These are phyloP conservation scores for Drosophila percnosoma DNA, from an alignment of 2,888 invertebrate genomes.

Conservation along the genomic window DNA sequence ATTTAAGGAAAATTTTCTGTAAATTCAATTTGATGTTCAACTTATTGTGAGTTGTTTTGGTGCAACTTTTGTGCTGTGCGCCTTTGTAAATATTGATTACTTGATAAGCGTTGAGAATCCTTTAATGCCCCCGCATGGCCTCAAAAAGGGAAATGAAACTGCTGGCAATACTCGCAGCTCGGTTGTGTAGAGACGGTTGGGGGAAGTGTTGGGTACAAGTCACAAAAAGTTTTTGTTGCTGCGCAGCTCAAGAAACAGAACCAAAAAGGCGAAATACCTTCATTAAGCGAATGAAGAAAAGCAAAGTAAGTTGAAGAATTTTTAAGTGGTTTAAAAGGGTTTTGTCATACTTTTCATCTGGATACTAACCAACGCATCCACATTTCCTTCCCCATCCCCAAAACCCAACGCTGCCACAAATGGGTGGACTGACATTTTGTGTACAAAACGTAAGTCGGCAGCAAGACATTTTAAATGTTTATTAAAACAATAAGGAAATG, in stretches of 20 bases:
- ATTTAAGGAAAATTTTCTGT: constrained; percentile 63
- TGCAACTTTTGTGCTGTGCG: constrained; percentile 50
- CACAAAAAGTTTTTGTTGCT: constrained; percentile 57
- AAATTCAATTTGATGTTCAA: constrained; percentile 70
- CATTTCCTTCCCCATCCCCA: not conserved
- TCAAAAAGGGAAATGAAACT: constrained; percentile 59
- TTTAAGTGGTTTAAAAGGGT: constrained; percentile 81
- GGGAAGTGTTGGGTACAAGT: constrained; percentile 25
- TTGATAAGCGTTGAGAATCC: constrained; percentile 71
- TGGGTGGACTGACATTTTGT: constrained; percentile 66
- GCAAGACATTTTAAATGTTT: constrained; percentile 81
- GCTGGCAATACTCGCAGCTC: constrained; percentile 37
- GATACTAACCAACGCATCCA: constrained; percentile 39
- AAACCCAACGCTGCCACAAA: constrained; percentile 55
- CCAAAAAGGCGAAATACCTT: constrained; percentile 79
- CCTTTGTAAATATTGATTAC: constrained; percentile 80
- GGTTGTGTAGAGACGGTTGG: not conserved
- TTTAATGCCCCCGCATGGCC: constrained; percentile 66
- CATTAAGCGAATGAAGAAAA: constrained; percentile 81
- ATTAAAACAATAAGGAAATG: constrained; percentile 83
- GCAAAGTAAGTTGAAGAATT: constrained; percentile 80
- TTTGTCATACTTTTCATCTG: constrained; percentile 78
- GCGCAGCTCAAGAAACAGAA: constrained; percentile 54
- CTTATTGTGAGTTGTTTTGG: constrained; percentile 59
- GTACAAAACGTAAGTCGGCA: constrained; percentile 65